Evolutionary conservation across 2,113 vertebrate genomes (phyloP), one percentile per base, ranked within the genome.

Genomic region (Larimichthys crocea): DNA sequence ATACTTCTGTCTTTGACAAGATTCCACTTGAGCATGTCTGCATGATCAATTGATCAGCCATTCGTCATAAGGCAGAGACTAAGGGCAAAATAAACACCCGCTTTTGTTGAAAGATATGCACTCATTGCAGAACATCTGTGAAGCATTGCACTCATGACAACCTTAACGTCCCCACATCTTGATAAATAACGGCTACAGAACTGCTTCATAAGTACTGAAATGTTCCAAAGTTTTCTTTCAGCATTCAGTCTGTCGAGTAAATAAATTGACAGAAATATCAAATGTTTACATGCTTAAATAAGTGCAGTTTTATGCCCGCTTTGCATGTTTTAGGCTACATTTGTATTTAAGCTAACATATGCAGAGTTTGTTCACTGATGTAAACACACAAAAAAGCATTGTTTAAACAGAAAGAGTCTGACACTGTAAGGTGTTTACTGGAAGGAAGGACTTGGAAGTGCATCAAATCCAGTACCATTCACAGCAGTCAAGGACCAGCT

Each of bases 121-220:
- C 53, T 62, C 57, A 46, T 65, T 84, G 79, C 2, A 16, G 70
- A 91, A 92, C 92, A 93, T 95, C 89, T 94, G 91, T 78, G 83
- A 90, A 84, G 55, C 87, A 91, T 94, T 92, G 88, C 61, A 63
- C 74, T 86, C 76, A 26, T 79, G 82, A 90, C 86, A 82, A 82
- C 89, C 78, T 83, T 48, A 70, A 89, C 76, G 79, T 80, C 66
- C 4, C 31, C 55, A 66, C 20, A n/a, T 85, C 69, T 69, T 74
- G 82, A 89, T 76, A 62, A 85, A 91, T 83, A 80, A 76, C 85
- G 77, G n/a, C 75, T 72, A 77, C 46, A 60, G 26, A 74, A 66
- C 76, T 49, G 77, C 10, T 69, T 74, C 73, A 65, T 26, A 63
- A 71, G 49, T 4, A 29, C 44, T 12, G 55, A 88, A 59, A 0